Conservation (phyloP, 2,113 vertebrate species). For the Mystacornis crossleyi region DNA sequence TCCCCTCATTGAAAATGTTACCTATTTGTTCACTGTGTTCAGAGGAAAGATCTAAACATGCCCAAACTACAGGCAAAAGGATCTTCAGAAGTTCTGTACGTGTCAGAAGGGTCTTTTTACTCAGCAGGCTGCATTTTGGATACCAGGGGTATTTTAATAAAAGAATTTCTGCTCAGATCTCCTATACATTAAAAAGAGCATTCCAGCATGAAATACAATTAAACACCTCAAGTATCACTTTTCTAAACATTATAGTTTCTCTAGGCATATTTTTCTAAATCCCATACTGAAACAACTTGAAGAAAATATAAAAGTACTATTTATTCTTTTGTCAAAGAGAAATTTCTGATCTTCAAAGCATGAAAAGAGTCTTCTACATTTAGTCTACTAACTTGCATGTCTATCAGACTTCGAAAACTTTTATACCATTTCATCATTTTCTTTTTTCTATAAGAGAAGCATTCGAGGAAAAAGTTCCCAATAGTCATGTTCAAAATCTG, state of each 20-base stretch:
- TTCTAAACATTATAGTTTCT: neutral
- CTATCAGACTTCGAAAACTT: neutral
- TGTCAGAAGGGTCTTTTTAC: slow-evolving; percentile 34
- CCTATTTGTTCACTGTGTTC: neutral
- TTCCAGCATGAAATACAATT: slow-evolving; percentile 14
- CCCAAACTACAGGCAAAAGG: neutral
- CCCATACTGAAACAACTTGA: neutral
- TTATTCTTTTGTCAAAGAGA: slow-evolving; percentile 33
- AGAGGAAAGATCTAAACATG: neutral
- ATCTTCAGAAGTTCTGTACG: neutral
- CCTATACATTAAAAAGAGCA: neutral
- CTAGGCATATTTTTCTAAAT: neutral
- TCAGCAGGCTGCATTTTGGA: slow-evolving; percentile 28
- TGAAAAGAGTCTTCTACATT: neutral
- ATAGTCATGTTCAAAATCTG: neutral
- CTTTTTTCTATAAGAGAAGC: neutral
- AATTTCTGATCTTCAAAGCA: neutral
- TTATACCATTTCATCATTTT: neutral
- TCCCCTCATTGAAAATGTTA: neutral
- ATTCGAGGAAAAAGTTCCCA: neutral
- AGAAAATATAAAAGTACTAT: neutral
- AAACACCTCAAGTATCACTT: neutral
- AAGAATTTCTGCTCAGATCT: slow-evolving; percentile 1
- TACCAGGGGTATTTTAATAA: neutral
- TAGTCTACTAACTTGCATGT: neutral